phyloP scores from a whole-genome alignment of 2,888 invertebrate genomes.

The Axea sp. region DNA sequence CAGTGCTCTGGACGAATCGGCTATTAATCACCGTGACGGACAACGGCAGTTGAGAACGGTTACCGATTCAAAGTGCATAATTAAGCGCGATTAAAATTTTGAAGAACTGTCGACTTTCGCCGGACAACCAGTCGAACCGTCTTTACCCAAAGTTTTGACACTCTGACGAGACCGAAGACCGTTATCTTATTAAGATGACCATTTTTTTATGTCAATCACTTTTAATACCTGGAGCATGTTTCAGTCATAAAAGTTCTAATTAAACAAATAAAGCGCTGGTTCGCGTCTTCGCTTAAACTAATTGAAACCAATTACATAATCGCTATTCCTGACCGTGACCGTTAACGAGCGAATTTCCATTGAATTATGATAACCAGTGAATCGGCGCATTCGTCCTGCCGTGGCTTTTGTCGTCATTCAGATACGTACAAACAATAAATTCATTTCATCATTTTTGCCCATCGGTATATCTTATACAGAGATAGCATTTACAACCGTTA shows the following conservation, averaged over 20 bases:
- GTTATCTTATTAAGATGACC: slow-evolving; percentile 33
- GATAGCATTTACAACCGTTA: no score
- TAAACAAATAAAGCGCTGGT: slow-evolving; percentile 38
- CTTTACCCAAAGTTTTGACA: not conserved
- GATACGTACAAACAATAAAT: no score
- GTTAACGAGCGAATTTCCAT: slow-evolving; percentile 29
- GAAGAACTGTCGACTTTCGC: not conserved
- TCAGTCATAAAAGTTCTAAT: slow-evolving; percentile 35
- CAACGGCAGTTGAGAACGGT: not conserved
- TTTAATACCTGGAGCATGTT: slow-evolving; percentile 20
- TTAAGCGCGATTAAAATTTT: slow-evolving; percentile 30
- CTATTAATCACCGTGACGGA: slow-evolving; percentile 20
- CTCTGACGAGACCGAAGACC: slow-evolving; percentile 3
- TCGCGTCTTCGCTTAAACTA: slow-evolving; percentile 36
- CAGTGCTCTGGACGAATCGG: slow-evolving; percentile 17
- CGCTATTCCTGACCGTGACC: slow-evolving; percentile 36
- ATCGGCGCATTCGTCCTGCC: slow-evolving; percentile 12
- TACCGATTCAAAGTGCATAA: not conserved
- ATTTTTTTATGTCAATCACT: slow-evolving; percentile 41
- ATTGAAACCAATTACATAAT: slow-evolving; percentile 55
- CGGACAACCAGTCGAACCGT: not conserved
- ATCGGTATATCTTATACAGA: no score
- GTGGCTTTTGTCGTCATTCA: no score
- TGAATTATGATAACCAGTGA: slow-evolving; percentile 29
- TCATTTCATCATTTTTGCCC: no score